Percentiles rank a stretch among this genome's conserved stretches.
These are phyloP conservation scores for Melanchra persicariae DNA, from an alignment of 2,888 invertebrate genomes.

Conservation along the genomic window DNA sequence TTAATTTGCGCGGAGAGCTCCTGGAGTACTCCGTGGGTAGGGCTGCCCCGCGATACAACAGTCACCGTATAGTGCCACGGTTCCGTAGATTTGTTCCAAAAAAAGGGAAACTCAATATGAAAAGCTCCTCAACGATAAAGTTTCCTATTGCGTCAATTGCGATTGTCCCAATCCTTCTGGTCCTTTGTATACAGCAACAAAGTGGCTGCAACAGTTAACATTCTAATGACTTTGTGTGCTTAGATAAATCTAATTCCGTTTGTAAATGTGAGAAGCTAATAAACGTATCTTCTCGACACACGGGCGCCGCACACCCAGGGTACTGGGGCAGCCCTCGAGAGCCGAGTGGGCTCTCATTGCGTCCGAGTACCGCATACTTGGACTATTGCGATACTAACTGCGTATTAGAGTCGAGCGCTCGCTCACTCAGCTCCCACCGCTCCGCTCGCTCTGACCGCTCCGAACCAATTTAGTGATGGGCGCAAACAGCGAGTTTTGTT, in stretches of 20 bases:
- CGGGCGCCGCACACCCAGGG: background rate
- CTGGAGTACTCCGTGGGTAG: slow-evolving; percentile 6
- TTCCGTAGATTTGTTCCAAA: background rate
- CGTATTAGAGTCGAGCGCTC: slow-evolving; percentile 30
- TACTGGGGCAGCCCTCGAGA: slow-evolving; percentile 42
- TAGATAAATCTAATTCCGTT: slow-evolving; percentile 18
- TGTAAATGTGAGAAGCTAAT: slow-evolving; percentile 20
- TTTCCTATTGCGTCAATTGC: background rate
- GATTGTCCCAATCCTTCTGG: background rate
- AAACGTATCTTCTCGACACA: slow-evolving; percentile 6
- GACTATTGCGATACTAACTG: slow-evolving; percentile 49
- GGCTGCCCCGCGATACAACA: slow-evolving; percentile 5
- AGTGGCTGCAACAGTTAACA: background rate
- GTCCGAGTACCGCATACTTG: slow-evolving; percentile 49
- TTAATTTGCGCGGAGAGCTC: slow-evolving; percentile 69
- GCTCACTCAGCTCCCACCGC: slow-evolving; percentile 2
- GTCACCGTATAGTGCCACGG: background rate
- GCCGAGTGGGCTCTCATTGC: slow-evolving; percentile 24
- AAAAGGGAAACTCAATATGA: background rate
- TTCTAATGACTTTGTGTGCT: slow-evolving; percentile 7
- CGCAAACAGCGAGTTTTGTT: slow-evolving; percentile 33
- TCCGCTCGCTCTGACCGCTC: slow-evolving; percentile 24
- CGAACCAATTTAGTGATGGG: slow-evolving; percentile 37
- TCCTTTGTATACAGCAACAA: background rate
- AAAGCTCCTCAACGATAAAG: background rate